These are phyloP conservation scores for western clawed frog (Xenopus tropicalis) DNA, from an alignment of 2,113 vertebrate genomes.

Conservation along the genomic window DNA sequence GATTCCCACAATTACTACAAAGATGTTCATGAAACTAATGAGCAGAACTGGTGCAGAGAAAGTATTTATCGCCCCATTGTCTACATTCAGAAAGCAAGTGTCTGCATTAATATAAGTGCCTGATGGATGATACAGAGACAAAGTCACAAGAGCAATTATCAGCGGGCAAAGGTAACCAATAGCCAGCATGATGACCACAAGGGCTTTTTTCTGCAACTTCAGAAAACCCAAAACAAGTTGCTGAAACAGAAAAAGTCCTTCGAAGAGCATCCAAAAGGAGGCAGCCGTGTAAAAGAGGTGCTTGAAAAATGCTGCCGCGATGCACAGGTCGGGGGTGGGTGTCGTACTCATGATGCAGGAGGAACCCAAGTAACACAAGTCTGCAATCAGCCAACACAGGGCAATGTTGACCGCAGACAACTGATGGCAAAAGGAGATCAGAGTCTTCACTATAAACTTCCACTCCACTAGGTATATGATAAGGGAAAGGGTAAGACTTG, in stretches of 20 bases:
- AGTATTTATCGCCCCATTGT: slow-evolving; percentile 59
- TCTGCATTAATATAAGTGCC: slow-evolving; percentile 56
- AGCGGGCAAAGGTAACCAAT: slow-evolving; percentile 74
- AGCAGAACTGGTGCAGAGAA: slow-evolving; percentile 71
- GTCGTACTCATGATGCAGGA: too few relatives aligned
- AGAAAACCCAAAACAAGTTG: too few relatives aligned
- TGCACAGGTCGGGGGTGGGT: background rate
- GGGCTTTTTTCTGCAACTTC: slow-evolving; percentile 25
- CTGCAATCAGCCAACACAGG: too few relatives aligned
- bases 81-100: slow-evolving; percentile 68
- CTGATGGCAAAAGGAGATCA: too few relatives aligned
- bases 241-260: slow-evolving; percentile 73
- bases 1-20: slow-evolving; percentile 68
- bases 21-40: slow-evolving; percentile 65
- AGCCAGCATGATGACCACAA: slow-evolving; percentile 61
- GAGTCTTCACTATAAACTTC: too few relatives aligned
- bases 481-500: slow-evolving; percentile 16
- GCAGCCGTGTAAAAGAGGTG: slow-evolving; percentile 76
- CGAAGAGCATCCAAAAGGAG: slow-evolving; percentile 83
- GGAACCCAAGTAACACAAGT: too few relatives aligned
- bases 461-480: too few relatives aligned
- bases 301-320: slow-evolving; percentile 68
- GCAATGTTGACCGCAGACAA: too few relatives aligned
- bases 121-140: slow-evolving; percentile 62
- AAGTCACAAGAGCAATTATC: slow-evolving; percentile 62